Conservation (phyloP, 2,797 vertebrate species). For the Pangasius larnaudii region DNA sequence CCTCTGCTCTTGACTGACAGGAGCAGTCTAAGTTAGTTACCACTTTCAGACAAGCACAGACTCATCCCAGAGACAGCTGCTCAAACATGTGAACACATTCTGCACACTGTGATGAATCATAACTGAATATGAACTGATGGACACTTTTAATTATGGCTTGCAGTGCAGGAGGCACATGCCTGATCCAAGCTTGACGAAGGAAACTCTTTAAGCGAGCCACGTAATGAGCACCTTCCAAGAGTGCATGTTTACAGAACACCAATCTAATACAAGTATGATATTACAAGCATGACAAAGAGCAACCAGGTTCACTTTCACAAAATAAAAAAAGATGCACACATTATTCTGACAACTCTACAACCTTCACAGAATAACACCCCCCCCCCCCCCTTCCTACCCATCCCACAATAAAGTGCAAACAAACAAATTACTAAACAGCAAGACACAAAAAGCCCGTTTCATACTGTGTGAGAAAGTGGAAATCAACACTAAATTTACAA, state of each 20-base stretch:
- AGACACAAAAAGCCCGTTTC: constrained; percentile 21
- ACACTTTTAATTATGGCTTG: constrained; percentile 18
- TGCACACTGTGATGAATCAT: neutral
- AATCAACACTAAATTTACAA: neutral
- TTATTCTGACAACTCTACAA: neutral
- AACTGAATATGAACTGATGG: constrained; percentile 25
- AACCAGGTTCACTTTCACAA: constrained; percentile 1
- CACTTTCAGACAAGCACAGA: constrained; percentile 12
- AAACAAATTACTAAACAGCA: constrained; percentile 57
- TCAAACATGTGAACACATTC: constrained; percentile 29
- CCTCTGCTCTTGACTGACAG: neutral
- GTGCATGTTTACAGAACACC: neutral
- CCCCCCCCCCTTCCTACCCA: neutral
- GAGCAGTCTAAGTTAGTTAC: neutral
- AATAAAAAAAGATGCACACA: neutral
- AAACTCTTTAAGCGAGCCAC: neutral
- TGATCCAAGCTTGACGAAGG: neutral
- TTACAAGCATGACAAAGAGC: neutral
- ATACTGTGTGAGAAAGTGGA: neutral
- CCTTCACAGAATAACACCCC: neutral
- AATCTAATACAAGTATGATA: neutral
- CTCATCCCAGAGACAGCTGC: neutral
- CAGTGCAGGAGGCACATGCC: neutral
- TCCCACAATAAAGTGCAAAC: constrained; percentile 73
- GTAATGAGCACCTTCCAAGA: neutral